These are phyloP conservation scores for Cremastobaeus sp. DNA, from an alignment of 2,888 invertebrate species.

Conservation along the genomic window DNA sequence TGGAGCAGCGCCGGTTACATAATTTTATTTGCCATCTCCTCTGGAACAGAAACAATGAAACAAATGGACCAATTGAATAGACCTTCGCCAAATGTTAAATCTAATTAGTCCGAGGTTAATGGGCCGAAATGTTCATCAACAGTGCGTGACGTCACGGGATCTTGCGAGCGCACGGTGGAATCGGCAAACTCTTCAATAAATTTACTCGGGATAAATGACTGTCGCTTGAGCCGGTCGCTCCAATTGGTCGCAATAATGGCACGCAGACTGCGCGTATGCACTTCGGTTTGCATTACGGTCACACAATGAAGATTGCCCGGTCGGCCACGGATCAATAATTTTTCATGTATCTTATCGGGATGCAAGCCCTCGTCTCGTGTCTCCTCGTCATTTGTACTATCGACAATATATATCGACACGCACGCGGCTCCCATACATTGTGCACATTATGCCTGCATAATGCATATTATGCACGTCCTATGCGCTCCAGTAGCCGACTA, in stretches of 20 bases:
- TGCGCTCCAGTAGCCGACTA: conserved; percentile 11
- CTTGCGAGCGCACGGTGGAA: no score
- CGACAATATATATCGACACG: conserved; percentile 30
- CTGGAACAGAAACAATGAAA: no score
- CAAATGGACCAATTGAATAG: no score
- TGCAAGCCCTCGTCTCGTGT: conserved; percentile 29
- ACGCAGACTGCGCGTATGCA: conserved; percentile 4
- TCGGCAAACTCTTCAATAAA: no score
- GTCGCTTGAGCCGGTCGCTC: conserved; percentile 12
- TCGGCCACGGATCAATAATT: conserved; percentile 40
- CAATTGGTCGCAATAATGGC: conserved; percentile 25
- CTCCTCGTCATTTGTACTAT: conserved; percentile 39
- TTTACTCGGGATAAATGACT: conserved; percentile 19
- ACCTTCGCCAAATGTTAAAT: no score
- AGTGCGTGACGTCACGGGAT: no score
- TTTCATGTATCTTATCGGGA: conserved; percentile 49
- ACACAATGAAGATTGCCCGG: conserved; percentile 35
- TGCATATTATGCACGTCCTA: conserved; percentile 31
- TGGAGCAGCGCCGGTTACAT: no score
- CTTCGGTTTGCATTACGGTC: conserved; percentile 27
- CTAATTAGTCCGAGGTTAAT: no score
- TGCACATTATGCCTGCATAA: conserved; percentile 23
- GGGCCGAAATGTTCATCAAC: neutral
- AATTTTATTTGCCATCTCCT: no score
- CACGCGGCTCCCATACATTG: conserved; percentile 16